Evolutionary conservation across 30 jellyfish, hydroid and myxozoan species (phyloP).

Genomic region (Chironex yamaguchii): DNA sequence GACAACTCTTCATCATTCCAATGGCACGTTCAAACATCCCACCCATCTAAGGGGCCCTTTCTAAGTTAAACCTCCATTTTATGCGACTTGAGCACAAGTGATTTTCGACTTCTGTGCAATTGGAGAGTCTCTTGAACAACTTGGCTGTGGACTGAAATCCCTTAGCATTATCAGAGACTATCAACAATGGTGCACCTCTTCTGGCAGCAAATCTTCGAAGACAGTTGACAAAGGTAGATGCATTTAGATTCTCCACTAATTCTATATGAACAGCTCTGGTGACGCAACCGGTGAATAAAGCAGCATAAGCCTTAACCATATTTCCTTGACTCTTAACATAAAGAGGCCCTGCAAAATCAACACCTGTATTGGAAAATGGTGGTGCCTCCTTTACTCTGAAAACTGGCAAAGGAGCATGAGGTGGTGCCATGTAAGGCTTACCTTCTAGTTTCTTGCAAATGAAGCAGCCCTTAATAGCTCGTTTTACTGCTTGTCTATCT

Average conservation of each 20-base stretch:
- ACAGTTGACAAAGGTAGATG: too few species aligned
- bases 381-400: conserved; percentile 42
- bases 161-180: too few species aligned
- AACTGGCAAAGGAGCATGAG: conserved; percentile 28
- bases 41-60: too few species aligned
- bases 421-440: conserved; percentile 9
- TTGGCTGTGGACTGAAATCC: too few species aligned
- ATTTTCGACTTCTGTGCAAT: too few species aligned
- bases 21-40: too few species aligned
- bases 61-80: too few species aligned
- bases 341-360: conserved; percentile 65
- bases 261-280: conserved; percentile 54
- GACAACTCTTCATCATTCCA: too few species aligned
- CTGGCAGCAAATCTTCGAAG: too few species aligned
- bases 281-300: conserved; percentile 13
- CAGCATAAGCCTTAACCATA: conserved; percentile 22
- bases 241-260: conserved; percentile 15
- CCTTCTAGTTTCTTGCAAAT: conserved; percentile 8
- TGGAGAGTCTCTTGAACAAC: too few species aligned
- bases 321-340: background rate
- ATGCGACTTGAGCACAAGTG: too few species aligned
- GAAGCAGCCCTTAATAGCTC: conserved; percentile 8
- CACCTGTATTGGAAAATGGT: conserved; percentile 36
- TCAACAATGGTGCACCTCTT: too few species aligned
- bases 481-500: conserved; percentile 42